Conservation (phyloP, 2,797 vertebrate genomes). For the Lepilemur septentrionalis region DNA sequence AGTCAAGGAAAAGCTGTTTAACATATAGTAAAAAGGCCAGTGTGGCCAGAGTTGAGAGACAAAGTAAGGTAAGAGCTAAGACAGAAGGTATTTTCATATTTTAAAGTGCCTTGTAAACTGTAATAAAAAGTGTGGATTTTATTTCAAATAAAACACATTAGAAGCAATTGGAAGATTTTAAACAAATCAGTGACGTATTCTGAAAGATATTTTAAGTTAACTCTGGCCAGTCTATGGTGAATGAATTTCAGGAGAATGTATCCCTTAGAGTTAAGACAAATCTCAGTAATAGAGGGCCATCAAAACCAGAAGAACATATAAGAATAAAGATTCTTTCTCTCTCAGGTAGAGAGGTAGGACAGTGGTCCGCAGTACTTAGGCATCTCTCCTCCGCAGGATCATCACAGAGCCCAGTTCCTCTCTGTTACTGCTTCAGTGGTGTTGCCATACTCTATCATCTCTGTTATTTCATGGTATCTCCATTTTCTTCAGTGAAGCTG, state of each 20-base stretch:
- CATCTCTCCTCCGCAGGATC: not conserved
- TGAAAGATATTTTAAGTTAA: not conserved
- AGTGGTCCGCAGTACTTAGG: not conserved
- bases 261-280: not conserved
- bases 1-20: not conserved
- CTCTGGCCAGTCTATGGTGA: not conserved
- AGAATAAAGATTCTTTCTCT: not conserved
- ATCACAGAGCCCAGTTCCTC: not conserved
- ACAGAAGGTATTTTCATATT: not conserved
- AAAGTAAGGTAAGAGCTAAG: not conserved
- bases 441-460: not conserved
- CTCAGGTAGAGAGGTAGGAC: not conserved
- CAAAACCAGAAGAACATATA: not conserved
- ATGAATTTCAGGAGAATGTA: not conserved
- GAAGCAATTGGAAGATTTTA: not conserved
- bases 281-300: not conserved
- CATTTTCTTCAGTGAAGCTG: not conserved
- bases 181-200: not conserved
- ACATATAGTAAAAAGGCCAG: not conserved
- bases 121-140: not conserved
- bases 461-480: not conserved
- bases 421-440: not conserved
- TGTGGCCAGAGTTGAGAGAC: not conserved
- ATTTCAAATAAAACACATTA: not conserved
- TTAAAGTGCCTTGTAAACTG: not conserved